A percentile compares a stretch with the other conserved stretches of the same genome.
Evolutionary conservation across 2,888 invertebrate genomes (phyloP).

Genomic region (Aspidiotus destructor): DNA sequence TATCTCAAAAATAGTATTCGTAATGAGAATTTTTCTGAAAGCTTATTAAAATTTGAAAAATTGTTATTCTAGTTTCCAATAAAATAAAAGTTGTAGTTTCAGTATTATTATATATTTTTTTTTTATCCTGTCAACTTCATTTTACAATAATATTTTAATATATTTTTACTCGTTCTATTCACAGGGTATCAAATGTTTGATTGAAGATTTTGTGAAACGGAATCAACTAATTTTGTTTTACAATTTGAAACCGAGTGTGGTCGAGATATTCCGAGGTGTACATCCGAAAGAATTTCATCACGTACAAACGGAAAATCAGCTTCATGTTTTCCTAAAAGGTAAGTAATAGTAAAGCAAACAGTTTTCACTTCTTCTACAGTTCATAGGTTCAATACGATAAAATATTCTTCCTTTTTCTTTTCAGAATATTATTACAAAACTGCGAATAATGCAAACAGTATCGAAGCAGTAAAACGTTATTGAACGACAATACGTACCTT

Average conservation of each 20-base stretch:
- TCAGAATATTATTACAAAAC: too few relatives aligned
- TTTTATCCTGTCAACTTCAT: background rate
- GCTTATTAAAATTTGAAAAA: too few relatives aligned
- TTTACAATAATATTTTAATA: background rate
- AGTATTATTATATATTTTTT: background rate
- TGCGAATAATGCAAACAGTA: too few relatives aligned
- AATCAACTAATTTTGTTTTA: slow-evolving; percentile 51
- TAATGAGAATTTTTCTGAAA: too few relatives aligned
- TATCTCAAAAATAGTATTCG: too few relatives aligned
- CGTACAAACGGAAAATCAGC: slow-evolving; percentile 48
- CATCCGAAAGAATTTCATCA: slow-evolving; percentile 49
- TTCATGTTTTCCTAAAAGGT: slow-evolving; percentile 49
- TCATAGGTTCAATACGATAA: too few relatives aligned
- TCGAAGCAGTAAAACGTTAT: too few relatives aligned
- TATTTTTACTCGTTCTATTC: slow-evolving; percentile 33
- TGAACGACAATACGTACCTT: too few relatives aligned
- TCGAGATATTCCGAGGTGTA: slow-evolving; percentile 50
- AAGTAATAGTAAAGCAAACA: slow-evolving; percentile 29
- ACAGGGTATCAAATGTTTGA: slow-evolving; percentile 54
- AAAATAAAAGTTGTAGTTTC: background rate
- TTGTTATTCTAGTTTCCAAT: too few relatives aligned
- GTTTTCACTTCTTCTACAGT: too few relatives aligned
- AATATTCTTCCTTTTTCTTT: too few relatives aligned
- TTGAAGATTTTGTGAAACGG: slow-evolving; percentile 50
- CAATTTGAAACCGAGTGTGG: slow-evolving; percentile 51